Percentiles rank a stretch among this genome's conserved stretches.
Conservation (phyloP, 2,888 invertebrate genomes). For the Prostheceraeus crozeri region DNA sequence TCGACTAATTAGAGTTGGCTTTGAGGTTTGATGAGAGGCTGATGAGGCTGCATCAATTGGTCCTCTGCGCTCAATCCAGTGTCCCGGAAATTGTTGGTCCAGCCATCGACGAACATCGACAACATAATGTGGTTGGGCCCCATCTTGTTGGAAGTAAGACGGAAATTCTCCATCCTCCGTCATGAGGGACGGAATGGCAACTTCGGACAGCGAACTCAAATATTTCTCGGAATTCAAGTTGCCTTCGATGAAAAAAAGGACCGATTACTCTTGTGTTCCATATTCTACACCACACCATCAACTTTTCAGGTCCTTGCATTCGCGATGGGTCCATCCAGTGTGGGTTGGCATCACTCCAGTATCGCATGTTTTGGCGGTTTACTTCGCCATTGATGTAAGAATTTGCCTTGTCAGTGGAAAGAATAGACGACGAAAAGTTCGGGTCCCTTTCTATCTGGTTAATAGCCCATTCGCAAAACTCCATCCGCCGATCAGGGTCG, state of each 20-base stretch:
- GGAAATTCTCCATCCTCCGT: too few species aligned
- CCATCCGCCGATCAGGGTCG: conserved; percentile 3
- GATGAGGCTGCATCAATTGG: too few species aligned
- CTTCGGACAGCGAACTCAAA: too few species aligned
- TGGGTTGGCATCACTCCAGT: conserved; percentile 27
- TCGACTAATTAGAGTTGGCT: too few species aligned
- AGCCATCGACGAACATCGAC: too few species aligned
- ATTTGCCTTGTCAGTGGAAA: conserved; percentile 9
- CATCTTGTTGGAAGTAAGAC: too few species aligned
- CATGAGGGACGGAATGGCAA: too few species aligned
- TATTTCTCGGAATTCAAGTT: too few species aligned
- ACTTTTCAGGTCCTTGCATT: conserved; percentile 22
- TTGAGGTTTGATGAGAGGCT: too few species aligned
- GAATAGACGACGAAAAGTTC: conserved; percentile 29
- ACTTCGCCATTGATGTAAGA: conserved; percentile 25
- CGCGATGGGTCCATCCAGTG: conserved; percentile 12
- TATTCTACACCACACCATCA: conserved; percentile 30
- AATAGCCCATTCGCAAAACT: conserved; percentile 20
- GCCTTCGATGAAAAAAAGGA: conserved; percentile 36
- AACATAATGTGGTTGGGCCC: too few species aligned
- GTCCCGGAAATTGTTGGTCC: too few species aligned
- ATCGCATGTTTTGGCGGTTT: conserved; percentile 32
- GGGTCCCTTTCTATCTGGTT: background rate
- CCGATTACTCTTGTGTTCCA: conserved; percentile 30
- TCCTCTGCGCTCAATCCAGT: too few species aligned